Evolutionary conservation across 1,140 invertebrate genomes (phyloP).

Genomic region (Aphaenogaster ashmeadi): DNA sequence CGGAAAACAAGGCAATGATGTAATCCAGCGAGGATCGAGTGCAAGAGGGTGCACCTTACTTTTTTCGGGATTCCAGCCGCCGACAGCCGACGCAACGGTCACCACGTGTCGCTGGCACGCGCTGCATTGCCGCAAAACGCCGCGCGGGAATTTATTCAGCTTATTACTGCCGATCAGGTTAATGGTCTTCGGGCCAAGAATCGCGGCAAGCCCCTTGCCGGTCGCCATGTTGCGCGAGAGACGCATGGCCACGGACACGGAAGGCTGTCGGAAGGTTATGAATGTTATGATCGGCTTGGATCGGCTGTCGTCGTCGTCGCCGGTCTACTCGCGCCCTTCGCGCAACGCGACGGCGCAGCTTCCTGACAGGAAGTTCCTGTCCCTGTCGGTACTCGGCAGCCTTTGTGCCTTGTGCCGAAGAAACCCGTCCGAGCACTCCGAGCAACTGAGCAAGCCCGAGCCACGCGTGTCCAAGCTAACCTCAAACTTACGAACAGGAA

Average conservation of each 20-base stretch:
- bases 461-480: too few relatives aligned
- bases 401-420: too few relatives aligned
- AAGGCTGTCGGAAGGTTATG: conserved; percentile 21
- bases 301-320: too few relatives aligned
- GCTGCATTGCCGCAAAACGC: conserved; percentile 72
- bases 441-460: too few relatives aligned
- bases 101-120: conserved; percentile 77
- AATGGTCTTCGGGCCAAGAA: conserved; percentile 82
- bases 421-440: too few relatives aligned
- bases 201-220: conserved; percentile 83
- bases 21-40: conserved; percentile 72
- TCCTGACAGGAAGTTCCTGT: too few relatives aligned
- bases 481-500: too few relatives aligned
- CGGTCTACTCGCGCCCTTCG: too few relatives aligned
- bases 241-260: conserved; percentile 76
- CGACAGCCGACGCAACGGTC: conserved; percentile 74
- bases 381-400: too few relatives aligned
- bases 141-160: conserved; percentile 74
- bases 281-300: not conserved
- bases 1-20: conserved; percentile 74
- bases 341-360: too few relatives aligned
- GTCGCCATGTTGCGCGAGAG: conserved; percentile 85
- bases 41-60: conserved; percentile 76
- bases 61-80: conserved; percentile 76
- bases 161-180: conserved; percentile 81